Percentiles rank a stretch among this genome's conserved stretches.
phyloP scores from a whole-genome alignment of 2,888 invertebrate genomes.

The Caenorhabditis japonica region DNA sequence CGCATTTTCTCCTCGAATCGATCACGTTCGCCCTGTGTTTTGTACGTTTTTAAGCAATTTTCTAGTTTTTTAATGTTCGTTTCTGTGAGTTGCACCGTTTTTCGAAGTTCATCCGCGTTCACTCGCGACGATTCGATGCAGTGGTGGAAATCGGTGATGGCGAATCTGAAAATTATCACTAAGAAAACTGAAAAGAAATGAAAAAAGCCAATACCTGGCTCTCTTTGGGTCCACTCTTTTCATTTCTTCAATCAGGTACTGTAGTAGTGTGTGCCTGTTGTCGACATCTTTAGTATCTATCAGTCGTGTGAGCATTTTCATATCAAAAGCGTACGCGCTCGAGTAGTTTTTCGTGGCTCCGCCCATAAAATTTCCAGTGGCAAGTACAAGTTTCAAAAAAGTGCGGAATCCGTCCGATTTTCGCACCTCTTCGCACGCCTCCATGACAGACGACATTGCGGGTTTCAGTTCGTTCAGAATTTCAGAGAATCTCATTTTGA shows the following conservation, averaged over 20 bases:
- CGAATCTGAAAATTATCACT: conserved; percentile 44
- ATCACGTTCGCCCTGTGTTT: conserved; percentile 85
- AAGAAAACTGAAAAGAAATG: no score
- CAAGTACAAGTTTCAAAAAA: conserved; percentile 88
- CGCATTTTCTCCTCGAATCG: conserved; percentile 88
- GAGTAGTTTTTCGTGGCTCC: conserved; percentile 85
- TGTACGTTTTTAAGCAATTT: conserved; percentile 89
- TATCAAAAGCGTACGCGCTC: conserved; percentile 94
- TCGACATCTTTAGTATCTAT: conserved; percentile 86
- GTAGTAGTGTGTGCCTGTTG: conserved; percentile 91
- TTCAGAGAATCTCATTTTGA: conserved; percentile 89
- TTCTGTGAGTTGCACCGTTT: conserved; percentile 75
- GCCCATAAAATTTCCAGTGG: conserved; percentile 96
- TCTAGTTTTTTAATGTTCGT: conserved; percentile 81
- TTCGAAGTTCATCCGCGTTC: conserved; percentile 79
- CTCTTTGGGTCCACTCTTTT: conserved; percentile 79
- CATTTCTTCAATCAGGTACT: conserved; percentile 78
- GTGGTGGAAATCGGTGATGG: conserved; percentile 85
- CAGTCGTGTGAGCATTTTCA: conserved; percentile 90
- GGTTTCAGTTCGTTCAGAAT: conserved; percentile 90
- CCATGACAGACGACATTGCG: conserved; percentile 92
- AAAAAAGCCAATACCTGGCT: conserved; percentile 29
- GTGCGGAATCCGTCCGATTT: conserved; percentile 86
- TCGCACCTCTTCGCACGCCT: conserved; percentile 83
- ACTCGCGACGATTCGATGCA: conserved; percentile 87